phyloP scores from a whole-genome alignment of 2,113 vertebrate genomes.

The Thamnaconus septentrionalis region DNA sequence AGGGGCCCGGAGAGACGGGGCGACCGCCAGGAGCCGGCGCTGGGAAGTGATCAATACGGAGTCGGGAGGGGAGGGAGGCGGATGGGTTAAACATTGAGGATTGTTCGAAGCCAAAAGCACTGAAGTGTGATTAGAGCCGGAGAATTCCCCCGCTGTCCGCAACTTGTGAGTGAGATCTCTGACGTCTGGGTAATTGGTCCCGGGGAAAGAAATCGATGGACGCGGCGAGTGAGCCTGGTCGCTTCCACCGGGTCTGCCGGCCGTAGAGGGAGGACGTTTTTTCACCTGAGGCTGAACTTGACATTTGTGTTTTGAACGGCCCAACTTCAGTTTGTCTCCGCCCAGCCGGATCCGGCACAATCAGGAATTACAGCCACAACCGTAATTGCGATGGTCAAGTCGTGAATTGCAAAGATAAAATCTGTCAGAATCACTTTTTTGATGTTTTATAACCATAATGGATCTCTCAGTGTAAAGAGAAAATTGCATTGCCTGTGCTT shows the following conservation, averaged over 20 bases:
- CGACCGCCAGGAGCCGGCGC: constrained; percentile 31
- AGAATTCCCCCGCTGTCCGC: constrained; percentile 54
- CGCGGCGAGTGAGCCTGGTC: constrained; percentile 54
- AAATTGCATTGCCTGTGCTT: no score
- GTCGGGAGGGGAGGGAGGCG: constrained; percentile 52
- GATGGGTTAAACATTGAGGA: constrained; percentile 67
- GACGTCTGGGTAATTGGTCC: constrained; percentile 71
- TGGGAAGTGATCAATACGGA: constrained; percentile 49
- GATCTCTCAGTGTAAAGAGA: no score
- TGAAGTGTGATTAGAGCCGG: constrained; percentile 75
- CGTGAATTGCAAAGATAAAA: no score
- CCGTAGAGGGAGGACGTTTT: constrained; percentile 33
- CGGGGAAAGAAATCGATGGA: constrained; percentile 62
- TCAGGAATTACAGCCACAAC: no score
- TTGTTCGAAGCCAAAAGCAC: constrained; percentile 61
- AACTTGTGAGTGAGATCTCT: constrained; percentile 74
- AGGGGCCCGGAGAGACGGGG: no score
- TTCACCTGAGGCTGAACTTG: constrained; percentile 51
- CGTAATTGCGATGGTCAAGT: no score
- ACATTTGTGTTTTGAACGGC: no score
- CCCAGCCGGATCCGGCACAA: no score
- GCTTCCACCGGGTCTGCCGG: constrained; percentile 32
- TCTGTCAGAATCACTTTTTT: no score
- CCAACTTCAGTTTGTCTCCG: no score
- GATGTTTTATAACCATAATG: no score